A percentile compares a stretch with the other conserved stretches of the same genome.
These are phyloP conservation scores for Calyptomena viridis DNA, from an alignment of 2,113 vertebrate species.

Conservation along the genomic window DNA sequence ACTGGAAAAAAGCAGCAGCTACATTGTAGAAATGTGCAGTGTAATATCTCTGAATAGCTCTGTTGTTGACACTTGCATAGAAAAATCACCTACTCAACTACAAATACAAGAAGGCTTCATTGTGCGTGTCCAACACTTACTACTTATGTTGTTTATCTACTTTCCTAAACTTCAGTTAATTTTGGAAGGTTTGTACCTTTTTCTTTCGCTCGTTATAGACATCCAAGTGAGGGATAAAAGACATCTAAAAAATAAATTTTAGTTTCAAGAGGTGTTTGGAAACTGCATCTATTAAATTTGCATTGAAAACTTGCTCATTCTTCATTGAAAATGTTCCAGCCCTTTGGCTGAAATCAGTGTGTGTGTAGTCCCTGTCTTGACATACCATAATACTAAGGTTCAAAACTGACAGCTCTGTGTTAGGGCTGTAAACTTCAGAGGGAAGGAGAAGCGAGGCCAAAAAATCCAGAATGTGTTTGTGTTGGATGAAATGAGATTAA, in stretches of 20 bases:
- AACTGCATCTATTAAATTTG: background rate
- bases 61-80: constrained; percentile 3
- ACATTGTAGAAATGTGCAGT: constrained; percentile 21
- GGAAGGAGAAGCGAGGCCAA: background rate
- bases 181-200: background rate
- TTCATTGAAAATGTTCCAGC: background rate
- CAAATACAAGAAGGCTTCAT: background rate
- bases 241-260: background rate
- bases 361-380: background rate
- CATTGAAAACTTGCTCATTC: background rate
- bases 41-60: constrained; percentile 45
- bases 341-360: rapidly evolving
- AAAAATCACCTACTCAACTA: constrained; percentile 1
- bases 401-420: background rate
- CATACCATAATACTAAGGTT: background rate
- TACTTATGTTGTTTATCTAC: background rate
- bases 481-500: background rate
- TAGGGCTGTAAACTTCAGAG: background rate
- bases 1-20: constrained; percentile 62
- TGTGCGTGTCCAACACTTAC: background rate
- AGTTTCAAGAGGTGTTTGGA: background rate
- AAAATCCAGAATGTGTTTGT: background rate
- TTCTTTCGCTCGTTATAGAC: background rate
- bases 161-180: background rate
- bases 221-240: background rate